Percentiles rank a stretch among this genome's conserved stretches.
Conservation (phyloP, 2,797 vertebrate genomes). For the Tenualosa ilisha region DNA sequence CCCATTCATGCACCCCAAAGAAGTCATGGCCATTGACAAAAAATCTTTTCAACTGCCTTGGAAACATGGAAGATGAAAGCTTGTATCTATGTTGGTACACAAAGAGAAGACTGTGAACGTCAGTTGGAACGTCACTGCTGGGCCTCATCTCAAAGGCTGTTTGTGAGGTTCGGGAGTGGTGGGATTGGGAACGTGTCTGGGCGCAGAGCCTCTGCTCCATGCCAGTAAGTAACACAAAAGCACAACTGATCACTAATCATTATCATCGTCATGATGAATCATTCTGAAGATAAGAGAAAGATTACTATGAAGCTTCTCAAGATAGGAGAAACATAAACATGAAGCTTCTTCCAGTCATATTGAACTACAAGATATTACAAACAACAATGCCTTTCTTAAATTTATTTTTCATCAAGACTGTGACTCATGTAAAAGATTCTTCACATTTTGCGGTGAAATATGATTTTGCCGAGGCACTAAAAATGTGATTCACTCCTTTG, state of each 20-base stretch:
- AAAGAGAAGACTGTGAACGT: neutral
- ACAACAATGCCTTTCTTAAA: neutral
- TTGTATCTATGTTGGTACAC: neutral
- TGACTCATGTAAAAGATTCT: constrained; percentile 21
- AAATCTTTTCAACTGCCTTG: neutral
- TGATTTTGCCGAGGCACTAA: neutral
- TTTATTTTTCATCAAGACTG: neutral
- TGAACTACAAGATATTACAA: neutral
- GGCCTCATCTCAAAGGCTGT: neutral
- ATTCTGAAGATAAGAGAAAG: neutral
- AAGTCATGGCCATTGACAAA: neutral
- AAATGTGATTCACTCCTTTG: neutral
- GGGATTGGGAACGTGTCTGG: neutral
- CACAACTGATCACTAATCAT: neutral
- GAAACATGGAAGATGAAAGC: neutral
- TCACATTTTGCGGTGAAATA: constrained; percentile 11
- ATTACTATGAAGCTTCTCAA: neutral
- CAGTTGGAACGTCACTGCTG: neutral
- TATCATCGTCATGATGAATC: neutral
- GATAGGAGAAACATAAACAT: neutral
- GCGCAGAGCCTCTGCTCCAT: neutral
- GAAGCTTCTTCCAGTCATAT: neutral
- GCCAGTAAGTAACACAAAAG: neutral
- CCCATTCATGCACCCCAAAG: neutral
- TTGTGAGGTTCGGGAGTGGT: neutral